Base-by-base conservation (phyloP, 1,140 invertebrate genomes). In the Apolygus lucorum region DNA sequence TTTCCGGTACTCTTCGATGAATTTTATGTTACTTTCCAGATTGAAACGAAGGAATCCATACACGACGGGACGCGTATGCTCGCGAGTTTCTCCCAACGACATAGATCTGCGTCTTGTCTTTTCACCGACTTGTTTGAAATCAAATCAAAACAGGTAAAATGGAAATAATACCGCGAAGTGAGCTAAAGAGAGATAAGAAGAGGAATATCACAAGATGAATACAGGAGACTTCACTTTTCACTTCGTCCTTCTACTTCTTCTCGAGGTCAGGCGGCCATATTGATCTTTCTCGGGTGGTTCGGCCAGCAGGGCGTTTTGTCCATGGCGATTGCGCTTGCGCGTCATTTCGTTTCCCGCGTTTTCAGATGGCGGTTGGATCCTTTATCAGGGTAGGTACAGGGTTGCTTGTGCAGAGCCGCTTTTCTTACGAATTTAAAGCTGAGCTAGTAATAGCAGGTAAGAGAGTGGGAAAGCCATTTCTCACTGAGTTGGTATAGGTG, bases 21-120 rank as follows among this genome's bases (percentile, higher is more conserved):
- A 59, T 59, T 24, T 59, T 4, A 59, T 59, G 22, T 59, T 59
- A 4, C 8, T 59, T 59, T 59, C 54, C 22, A 59, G 22, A 59
- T 59, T 59, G 54, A 59, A 59, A 4, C 54, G 54, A 59, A 21
- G n/a, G 54, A 22, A 59, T 59, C 54, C 54, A 59, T 17, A 59
- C 54, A 11, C 54, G 11, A 11, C 54, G 54, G 22, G 54, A 59
- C 13, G 22, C 54, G 54, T 59, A 59, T 22, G 54, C 8, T 14
- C 22, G 11, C 2, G 4, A 59, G 22, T 59, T 59, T 17, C 8
- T 11, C 8, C 34, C 8, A 17, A 49, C 8, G 34, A 49, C 8
- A 49, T 49, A 8, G 34, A 49, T 17, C 8, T 49, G 34, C 34
- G 34, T 11, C 8, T 17, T 11, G 34, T 17, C 17, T 8, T 49